Conservation (phyloP, 2,113 vertebrate genomes). For the Pluvialis apricaria region DNA sequence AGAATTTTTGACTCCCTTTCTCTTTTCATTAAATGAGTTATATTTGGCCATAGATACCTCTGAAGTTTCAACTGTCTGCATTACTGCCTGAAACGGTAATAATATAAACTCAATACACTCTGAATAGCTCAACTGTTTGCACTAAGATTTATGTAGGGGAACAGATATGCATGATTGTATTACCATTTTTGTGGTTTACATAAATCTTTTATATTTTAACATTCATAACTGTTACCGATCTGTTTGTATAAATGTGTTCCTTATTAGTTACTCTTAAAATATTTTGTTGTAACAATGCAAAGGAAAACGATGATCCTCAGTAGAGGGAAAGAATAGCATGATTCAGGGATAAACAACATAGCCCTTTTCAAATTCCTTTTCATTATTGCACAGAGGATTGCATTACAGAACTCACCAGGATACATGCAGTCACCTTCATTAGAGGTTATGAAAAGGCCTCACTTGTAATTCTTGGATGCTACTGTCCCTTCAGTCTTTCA, state of each 20-base stretch:
- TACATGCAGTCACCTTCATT: not conserved
- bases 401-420: not conserved
- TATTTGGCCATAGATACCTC: not conserved
- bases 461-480: not conserved
- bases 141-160: not conserved
- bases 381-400: not conserved
- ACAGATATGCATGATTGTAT: not conserved
- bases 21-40: not conserved
- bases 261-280: not conserved
- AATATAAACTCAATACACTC: not conserved
- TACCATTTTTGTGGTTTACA: not conserved
- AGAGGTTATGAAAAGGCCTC: not conserved
- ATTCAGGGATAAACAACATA: not conserved
- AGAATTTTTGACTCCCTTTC: not conserved
- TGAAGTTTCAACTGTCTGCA: not conserved
- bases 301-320: not conserved
- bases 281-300: not conserved
- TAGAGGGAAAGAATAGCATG: not conserved
- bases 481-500: not conserved
- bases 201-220: not conserved
- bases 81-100: not conserved
- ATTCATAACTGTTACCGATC: not conserved
- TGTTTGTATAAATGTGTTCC: not conserved
- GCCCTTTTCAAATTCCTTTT: not conserved
- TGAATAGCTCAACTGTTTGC: not conserved